Percentiles rank a stretch among this genome's conserved stretches.
Conservation (phyloP, 2,888 invertebrate species). For the Orchestes rusci region DNA sequence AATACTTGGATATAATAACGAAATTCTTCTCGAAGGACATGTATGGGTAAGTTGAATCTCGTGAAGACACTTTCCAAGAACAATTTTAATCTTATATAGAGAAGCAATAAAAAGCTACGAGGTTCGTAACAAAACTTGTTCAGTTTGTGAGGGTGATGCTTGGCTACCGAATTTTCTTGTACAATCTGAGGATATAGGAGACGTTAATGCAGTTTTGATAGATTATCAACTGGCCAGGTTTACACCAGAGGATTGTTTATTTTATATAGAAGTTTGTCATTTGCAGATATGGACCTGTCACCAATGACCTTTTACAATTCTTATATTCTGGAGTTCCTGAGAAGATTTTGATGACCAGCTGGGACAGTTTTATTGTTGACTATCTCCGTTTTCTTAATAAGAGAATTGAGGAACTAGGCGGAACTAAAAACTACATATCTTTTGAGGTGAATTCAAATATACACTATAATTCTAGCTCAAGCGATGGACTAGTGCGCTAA, state of each 20-base stretch:
- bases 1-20: constrained; percentile 28
- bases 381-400: constrained; percentile 53
- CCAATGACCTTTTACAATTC: constrained; percentile 54
- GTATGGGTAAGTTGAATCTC: constrained; percentile 25
- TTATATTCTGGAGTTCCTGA: constrained; percentile 57
- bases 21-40: constrained; percentile 27
- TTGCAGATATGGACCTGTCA: constrained; percentile 47
- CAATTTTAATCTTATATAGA: too few relatives aligned
- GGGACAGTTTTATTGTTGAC: constrained; percentile 51
- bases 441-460: constrained; percentile 29
- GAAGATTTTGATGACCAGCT: constrained; percentile 50
- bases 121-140: constrained; percentile 31
- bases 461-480: background rate
- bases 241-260: background rate
- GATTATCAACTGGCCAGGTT: constrained; percentile 61
- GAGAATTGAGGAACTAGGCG: constrained; percentile 53
- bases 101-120: constrained; percentile 20
- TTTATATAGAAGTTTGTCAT: background rate
- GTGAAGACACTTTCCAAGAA: too few relatives aligned
- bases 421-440: constrained; percentile 52
- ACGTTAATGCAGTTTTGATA: constrained; percentile 52
- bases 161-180: constrained; percentile 71
- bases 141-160: constrained; percentile 64
- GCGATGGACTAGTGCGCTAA: too few relatives aligned
- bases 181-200: constrained; percentile 35